Evolutionary conservation across 1,140 invertebrate species (phyloP), one percentile per base, ranked within the genome.

Genomic region (Mercenaria mercenaria): DNA sequence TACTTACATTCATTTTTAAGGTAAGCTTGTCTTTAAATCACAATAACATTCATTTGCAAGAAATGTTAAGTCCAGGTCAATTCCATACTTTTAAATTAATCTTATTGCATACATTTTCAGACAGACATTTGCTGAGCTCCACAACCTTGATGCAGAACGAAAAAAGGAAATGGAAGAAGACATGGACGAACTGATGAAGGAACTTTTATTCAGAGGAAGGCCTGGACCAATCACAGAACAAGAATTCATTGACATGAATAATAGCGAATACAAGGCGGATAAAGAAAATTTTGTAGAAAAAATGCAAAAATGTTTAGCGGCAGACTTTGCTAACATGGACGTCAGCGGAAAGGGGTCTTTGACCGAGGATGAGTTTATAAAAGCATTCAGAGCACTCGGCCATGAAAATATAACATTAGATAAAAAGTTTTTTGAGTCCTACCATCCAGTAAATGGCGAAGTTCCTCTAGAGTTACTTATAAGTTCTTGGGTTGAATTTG

Each of bases 401-500:
- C 67, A 72, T 72, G 67, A 72, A 15, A 72, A 72, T 39, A n/a
- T 39, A 39, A 18, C 32, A 39, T 23, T 72, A 20, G 67, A 72
- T 72, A 72, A 39, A 37, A 72, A 69, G 15, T 72, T 72, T 39
- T 72, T 72, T 23, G 26, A 72, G 32, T 72, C 67, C 4, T 72
- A 72, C n/a, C 39, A 72, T 41, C 67, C 67, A 18, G 37, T 72
- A 32, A 37, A 72, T 72, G 67, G 67, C 34, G 26, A 8, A 10
- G 37, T 72, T 4, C 67, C 67, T 23, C 6, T 39, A 6, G 37
- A 72, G 37, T 15, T 10, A 1, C 13, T 72, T 11, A 41, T 72
- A 2, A 23, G n/a, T 41, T 72, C 67, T 8, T 72, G 67, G 67
- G 67, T 72, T 37, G 3, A 6, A 15, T 72, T 72, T 72, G 37